These are phyloP conservation scores for Columbina picui DNA, from an alignment of 2,113 vertebrate genomes.

Conservation along the genomic window DNA sequence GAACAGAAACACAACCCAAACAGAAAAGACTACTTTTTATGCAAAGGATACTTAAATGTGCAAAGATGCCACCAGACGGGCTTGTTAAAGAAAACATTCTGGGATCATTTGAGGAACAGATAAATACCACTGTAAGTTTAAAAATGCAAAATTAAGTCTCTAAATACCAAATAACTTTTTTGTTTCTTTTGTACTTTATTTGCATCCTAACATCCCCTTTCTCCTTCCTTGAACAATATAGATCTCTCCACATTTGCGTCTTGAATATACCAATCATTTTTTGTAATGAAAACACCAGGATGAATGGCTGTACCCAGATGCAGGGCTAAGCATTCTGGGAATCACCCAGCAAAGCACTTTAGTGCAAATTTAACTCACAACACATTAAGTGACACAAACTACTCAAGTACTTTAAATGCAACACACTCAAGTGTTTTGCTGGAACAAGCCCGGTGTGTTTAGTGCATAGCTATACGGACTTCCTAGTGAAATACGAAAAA, in stretches of 20 bases:
- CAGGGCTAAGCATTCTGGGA: background rate
- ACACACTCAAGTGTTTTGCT: background rate
- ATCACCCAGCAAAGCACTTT: background rate
- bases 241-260: background rate
- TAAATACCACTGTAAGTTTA: constrained; percentile 24
- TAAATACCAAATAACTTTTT: background rate
- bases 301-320: background rate
- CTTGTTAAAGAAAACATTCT: constrained; percentile 7
- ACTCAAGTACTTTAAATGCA: background rate
- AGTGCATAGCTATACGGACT: background rate
- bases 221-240: background rate
- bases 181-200: background rate
- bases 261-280: background rate
- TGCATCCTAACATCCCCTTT: background rate
- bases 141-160: constrained; percentile 23
- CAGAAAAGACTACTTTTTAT: constrained; percentile 1
- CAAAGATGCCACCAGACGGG: constrained; percentile 43
- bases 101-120: constrained; percentile 54
- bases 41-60: background rate
- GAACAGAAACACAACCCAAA: background rate
- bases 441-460: background rate
- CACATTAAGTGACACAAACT: background rate
- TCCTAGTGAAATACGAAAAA: background rate
- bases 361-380: background rate
- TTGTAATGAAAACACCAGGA: background rate